Evolutionary conservation across 1,140 invertebrate genomes (phyloP).

Genomic region (Anoplolepis gracilipes): DNA sequence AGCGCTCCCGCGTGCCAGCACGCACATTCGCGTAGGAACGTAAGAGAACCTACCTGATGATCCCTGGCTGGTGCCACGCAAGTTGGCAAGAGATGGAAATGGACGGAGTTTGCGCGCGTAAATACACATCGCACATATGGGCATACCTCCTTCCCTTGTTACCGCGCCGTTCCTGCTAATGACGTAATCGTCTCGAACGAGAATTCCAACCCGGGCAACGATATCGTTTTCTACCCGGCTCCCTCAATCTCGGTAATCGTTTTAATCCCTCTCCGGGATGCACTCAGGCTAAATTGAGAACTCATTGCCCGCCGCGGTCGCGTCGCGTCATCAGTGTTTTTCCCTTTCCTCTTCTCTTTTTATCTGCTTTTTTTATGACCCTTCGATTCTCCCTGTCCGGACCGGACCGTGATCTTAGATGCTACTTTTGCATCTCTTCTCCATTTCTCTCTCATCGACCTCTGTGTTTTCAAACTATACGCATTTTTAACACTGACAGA

Average conservation of each 20-base stretch:
- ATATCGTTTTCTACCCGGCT: conserved; percentile 46
- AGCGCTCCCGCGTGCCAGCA: conserved; percentile 61
- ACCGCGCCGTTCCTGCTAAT: conserved; percentile 68
- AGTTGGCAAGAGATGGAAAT: conserved; percentile 15
- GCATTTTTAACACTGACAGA: not conserved
- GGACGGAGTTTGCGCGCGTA: conserved; percentile 12
- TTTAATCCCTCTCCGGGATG: conserved; percentile 66
- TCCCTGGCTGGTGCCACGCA: no score
- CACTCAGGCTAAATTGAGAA: conserved; percentile 66
- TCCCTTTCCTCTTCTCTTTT: not conserved
- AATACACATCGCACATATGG: conserved; percentile 38
- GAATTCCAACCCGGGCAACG: conserved; percentile 56
- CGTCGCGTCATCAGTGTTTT: conserved; percentile 10
- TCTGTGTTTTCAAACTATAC: not conserved
- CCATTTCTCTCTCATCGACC: not conserved
- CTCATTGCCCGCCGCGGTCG: conserved; percentile 43
- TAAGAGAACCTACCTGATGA: not conserved
- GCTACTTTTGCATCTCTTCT: conserved; percentile 30
- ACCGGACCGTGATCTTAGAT: not conserved
- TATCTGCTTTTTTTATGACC: conserved; percentile 16
- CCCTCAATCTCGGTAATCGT: conserved; percentile 73
- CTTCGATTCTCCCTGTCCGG: not conserved
- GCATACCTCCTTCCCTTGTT: conserved; percentile 65
- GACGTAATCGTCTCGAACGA: conserved; percentile 71
- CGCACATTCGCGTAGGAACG: conserved; percentile 35